Evolutionary conservation across 2,888 invertebrate species (phyloP), one percentile per base, ranked within the genome.

Genomic region (Salticus scenicus): DNA sequence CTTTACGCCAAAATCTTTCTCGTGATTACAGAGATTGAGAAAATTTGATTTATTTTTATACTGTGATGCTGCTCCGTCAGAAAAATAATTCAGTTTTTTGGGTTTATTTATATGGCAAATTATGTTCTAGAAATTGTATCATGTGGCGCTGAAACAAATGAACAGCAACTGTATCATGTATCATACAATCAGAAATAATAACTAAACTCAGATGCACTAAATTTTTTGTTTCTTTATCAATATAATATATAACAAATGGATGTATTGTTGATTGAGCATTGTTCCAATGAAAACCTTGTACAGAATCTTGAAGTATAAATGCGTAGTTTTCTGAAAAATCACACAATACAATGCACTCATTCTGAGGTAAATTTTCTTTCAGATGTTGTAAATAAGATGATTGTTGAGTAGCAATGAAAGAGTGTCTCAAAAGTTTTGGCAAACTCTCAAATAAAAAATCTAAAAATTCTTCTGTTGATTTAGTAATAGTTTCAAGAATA

Each of bases 41-140:
- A 64, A 64, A 20, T 28, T 27, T 4, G 89, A 89, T 30, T 41
- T 87, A 63, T 89, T 89, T 76, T 89, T 89, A 28, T 89, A 89
- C 70, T 89, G 89, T 1, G 72, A 57, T 17, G 88, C 88, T 47
- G 75, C 74, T 0, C 89, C 89, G 28, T 64, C 64, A 28, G 64
- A 64, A 64, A 64, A 64, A 20, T 57, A 57, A 7, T 4, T 20
- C 12, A 64, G 1, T 12, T 64, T 64, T n/a, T 64, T n/a, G n/a
- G n/a, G 28, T 4, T 12, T 1, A n/a, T n/a, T n/a, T n/a, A 10
- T 1, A 7, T 28, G 27, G 28, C 27, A 64, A 64, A 1, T 64
- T 64, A 7, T 4, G 0, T 64, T 64, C 28, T 4, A 64, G 12
- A 64, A 27, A 64, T 30, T 28, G 63, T 8, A 64, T 64, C n/a